phyloP scores from a whole-genome alignment of 1,140 invertebrate species.

The Drosophila subpulchrella region DNA sequence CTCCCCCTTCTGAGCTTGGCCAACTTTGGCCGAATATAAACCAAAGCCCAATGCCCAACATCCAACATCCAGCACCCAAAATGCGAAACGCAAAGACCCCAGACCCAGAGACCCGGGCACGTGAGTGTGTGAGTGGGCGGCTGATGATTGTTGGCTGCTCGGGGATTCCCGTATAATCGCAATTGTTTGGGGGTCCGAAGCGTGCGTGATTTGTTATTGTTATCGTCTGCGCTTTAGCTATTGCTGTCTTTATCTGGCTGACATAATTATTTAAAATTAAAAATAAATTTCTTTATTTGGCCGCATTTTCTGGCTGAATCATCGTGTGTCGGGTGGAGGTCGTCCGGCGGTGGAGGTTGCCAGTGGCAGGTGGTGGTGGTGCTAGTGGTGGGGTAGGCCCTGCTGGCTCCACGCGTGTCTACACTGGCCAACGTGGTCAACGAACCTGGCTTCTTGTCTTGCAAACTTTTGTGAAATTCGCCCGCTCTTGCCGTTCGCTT shows the following conservation, averaged over 20 bases:
- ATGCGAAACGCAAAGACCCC: not conserved
- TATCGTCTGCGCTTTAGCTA: conserved; percentile 3
- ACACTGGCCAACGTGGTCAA: conserved; percentile 68
- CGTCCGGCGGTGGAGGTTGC: not conserved
- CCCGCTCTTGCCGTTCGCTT: not conserved
- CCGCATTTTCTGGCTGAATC: conserved; percentile 67
- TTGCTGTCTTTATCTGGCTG: conserved; percentile 47
- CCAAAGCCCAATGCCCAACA: not conserved
- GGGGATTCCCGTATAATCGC: conserved; percentile 51
- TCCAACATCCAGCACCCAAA: not conserved
- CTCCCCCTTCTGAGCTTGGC: conserved; percentile 1
- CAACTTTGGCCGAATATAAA: conserved; percentile 1
- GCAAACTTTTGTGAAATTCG: conserved; percentile 71
- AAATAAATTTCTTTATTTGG: conserved; percentile 53
- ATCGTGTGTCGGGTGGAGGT: conserved; percentile 24
- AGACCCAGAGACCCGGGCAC: not conserved
- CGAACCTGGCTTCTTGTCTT: conserved; percentile 69
- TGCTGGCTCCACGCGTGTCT: conserved; percentile 10
- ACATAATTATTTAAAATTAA: conserved; percentile 80
- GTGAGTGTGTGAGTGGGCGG: conserved; percentile 3
- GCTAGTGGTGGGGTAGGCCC: conserved; percentile 41
- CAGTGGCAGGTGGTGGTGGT: not conserved
- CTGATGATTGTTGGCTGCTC: conserved; percentile 18
- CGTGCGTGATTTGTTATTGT: conserved; percentile 57
- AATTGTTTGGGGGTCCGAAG: conserved; percentile 57